Evolutionary conservation across 2,888 invertebrate species (phyloP), one percentile per base, ranked within the genome.

Genomic region (Venustoraphidia nigricollis): DNA sequence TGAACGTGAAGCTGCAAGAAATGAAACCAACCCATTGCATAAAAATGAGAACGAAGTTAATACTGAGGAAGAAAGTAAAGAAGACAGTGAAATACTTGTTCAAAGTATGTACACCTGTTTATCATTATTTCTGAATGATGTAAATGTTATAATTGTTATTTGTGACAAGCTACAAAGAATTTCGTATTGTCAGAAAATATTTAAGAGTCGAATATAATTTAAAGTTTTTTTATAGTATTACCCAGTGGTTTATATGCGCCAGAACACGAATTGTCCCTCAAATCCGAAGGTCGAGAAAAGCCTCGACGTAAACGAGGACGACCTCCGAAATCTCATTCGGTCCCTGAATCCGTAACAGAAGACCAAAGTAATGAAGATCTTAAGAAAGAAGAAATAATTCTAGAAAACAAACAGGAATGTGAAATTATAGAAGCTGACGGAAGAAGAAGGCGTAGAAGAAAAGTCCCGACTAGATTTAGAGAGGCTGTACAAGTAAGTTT

Each of bases 221-320:
- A 27, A 27, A 6, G 27, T 27, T 27, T 27, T 27, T 27, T 27
- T 27, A 27, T 60, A 81, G 81, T 80, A 51, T 67, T 75, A 53
- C 72, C 77, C 27, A 75, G 73, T 53, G 74, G 77, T 55, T 64
- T 81, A 41, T 83, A 80, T 62, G 70, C 76, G 50, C 66, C 72
- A 0, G 79, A 81, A 34, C 82, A 83, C 59, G 76, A 78, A 14
- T 69, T 81, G 53, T 66, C 77, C 2, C 63, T 83, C 13, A 73
- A 75, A 67, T 73, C 77, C 53, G 76, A 77, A 50, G 82, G 81
- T 2, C 60, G 81, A 17, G 76, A 76, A 35, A 79, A 74, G 55
- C 82, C 82, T 0, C 76, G 75, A 58, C 68, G 77, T 47, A 84
- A 82, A 63, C 67, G 83, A 34, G 84, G 84, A 8, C 69, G 84